Evolutionary conservation across 2,888 invertebrate genomes (phyloP), one percentile per base, ranked within the genome.

Genomic region (Eurois occulta): DNA sequence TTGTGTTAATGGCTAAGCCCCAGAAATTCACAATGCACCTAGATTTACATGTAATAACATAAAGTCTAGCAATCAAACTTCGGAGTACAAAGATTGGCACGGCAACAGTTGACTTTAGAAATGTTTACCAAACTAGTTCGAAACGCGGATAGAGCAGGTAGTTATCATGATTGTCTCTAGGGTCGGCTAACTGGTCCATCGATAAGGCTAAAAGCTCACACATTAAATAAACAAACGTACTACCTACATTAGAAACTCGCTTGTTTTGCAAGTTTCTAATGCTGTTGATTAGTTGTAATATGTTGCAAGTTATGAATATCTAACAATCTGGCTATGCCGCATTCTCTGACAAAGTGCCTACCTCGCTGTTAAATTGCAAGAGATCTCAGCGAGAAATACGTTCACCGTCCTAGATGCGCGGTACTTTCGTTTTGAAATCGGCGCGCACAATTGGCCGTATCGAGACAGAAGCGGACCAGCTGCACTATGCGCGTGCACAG

Each of bases 401-500:
- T 96, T 96, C 96, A 96, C 96, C 96, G 96, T 95, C 96, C 96
- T 95, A 96, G 96, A 96, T 96, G 96, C 95, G 95, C 94, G 94
- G 95, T 95, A 96, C 96, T 96, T 96, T 96, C 96, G 95, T 96
- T 96, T 96, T 96, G 96, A 96, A 96, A 96, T 96, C 96, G 95
- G 94, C 94, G 94, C 95, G 94, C 94, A 96, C 96, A 96, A 96
- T 96, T 96, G 95, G 94, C 96, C 95, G 95, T 95, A 94, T 95
- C 95, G 95, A 95, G 96, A 94, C 93, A 94, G 92, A 93, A 92
- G 93, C 93, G 90, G 92, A 91, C 93, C 92, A 94, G 92, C 93
- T 92, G 94, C 93, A 93, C 81, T 38, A 72, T 83, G 83, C 84
- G 75, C 83, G 78, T 82, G 78, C 84, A 75, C 83, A 86, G 72